Evolutionary conservation across 2,797 vertebrate genomes (phyloP).

Genomic region (Chaenodraco wilsoni): DNA sequence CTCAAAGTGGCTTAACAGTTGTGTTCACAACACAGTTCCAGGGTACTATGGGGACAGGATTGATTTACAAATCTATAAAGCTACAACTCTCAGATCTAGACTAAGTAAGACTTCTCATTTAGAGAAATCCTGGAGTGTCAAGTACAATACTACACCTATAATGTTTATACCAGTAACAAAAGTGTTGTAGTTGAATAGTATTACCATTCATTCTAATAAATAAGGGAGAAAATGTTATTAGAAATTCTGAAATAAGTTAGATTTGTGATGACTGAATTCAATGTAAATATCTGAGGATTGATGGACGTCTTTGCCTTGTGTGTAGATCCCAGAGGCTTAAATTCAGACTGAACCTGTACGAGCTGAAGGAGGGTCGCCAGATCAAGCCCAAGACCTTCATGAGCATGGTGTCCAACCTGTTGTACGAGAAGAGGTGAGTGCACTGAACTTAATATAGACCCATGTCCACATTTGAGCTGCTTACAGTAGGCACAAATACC

Average conservation of each 20-base stretch:
- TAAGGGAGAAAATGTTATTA: too few species aligned
- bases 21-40: neutral
- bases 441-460: neutral
- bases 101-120: too few species aligned
- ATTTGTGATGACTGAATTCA: neutral
- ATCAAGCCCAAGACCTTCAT: conserved; percentile 99
- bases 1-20: neutral
- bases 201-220: too few species aligned
- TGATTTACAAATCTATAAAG: neutral
- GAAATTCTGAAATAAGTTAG: neutral
- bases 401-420: conserved; percentile 98
- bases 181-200: neutral
- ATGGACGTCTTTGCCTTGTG: conserved; percentile 5
- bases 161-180: neutral
- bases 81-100: neutral
- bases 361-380: conserved; percentile 96
- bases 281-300: neutral
- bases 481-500: neutral
- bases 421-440: conserved; percentile 93
- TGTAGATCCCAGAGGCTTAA: conserved; percentile 93
- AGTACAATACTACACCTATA: neutral
- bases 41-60: too few species aligned
- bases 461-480: neutral
- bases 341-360: conserved; percentile 96
- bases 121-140: neutral